Evolutionary conservation across 2,797 vertebrate species (phyloP).

Genomic region (Cyclopterus lumpus): DNA sequence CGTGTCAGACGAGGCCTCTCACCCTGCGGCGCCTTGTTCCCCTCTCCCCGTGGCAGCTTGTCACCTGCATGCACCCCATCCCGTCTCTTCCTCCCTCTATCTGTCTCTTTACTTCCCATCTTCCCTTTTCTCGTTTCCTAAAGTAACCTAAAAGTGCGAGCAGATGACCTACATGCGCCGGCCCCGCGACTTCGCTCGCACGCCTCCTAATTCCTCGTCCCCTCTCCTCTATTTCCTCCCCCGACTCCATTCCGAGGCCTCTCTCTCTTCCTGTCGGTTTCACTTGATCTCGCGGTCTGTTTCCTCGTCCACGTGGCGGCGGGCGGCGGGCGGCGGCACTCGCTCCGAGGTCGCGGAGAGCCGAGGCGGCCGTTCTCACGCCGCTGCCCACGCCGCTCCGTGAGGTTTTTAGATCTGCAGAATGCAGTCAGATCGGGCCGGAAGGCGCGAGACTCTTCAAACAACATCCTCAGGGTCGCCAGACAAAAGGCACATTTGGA

Average conservation of each 20-base stretch:
- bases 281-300: conserved; percentile 39
- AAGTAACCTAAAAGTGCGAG: conserved; percentile 44
- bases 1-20: conserved; percentile 73
- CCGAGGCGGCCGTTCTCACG: conserved; percentile 18
- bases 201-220: conserved; percentile 38
- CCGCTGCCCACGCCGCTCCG: conserved; percentile 4
- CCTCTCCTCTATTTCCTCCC: conserved; percentile 34
- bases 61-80: conserved; percentile 62
- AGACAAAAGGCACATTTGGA: too few relatives aligned
- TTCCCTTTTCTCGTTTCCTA: conserved; percentile 57
- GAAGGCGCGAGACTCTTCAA: too few relatives aligned
- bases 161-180: conserved; percentile 50
- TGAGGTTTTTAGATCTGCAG: too few relatives aligned
- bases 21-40: conserved; percentile 55
- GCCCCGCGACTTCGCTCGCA: conserved; percentile 33
- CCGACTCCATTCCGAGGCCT: conserved; percentile 18
- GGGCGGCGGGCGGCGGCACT: too few relatives aligned
- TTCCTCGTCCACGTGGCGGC: conserved; percentile 24
- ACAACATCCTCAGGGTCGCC: too few relatives aligned
- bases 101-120: conserved; percentile 51
- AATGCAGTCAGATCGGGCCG: too few relatives aligned
- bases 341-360: conserved; percentile 45
- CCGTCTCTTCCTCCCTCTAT: conserved; percentile 47
- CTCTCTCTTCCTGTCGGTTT: conserved; percentile 36
- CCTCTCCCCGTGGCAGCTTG: conserved; percentile 64